phyloP scores from a whole-genome alignment of 2,797 vertebrate species.

The Sebastiscus albofasciatus region DNA sequence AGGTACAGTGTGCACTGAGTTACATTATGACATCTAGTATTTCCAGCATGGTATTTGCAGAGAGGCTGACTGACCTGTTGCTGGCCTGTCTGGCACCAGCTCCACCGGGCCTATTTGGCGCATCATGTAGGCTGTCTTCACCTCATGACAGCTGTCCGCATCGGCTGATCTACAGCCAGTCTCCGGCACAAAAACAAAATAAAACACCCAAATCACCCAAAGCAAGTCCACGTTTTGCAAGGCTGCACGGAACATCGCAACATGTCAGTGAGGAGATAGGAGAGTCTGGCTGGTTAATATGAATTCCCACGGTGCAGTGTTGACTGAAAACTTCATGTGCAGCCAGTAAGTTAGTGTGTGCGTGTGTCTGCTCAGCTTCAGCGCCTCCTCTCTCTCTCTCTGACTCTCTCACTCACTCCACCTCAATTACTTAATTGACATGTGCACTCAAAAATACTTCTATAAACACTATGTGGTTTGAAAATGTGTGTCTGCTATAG shows the following conservation, averaged over 20 bases:
- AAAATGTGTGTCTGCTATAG: not conserved
- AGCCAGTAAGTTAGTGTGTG: slow-evolving; percentile 9
- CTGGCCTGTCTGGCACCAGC: slow-evolving; percentile 88
- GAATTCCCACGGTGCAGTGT: slow-evolving; percentile 36
- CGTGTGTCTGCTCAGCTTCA: not conserved
- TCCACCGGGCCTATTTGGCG: slow-evolving; percentile 90
- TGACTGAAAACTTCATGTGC: slow-evolving; percentile 54
- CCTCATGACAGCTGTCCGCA: slow-evolving; percentile 90
- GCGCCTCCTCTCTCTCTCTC: slow-evolving; percentile 9
- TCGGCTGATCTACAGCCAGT: slow-evolving; percentile 62
- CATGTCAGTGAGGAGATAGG: slow-evolving; percentile 76
- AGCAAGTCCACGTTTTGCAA: slow-evolving; percentile 74
- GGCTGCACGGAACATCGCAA: slow-evolving; percentile 81
- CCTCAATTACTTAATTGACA: slow-evolving; percentile 43
- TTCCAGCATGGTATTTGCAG: not conserved
- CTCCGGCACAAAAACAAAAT: slow-evolving; percentile 23
- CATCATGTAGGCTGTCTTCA: slow-evolving; percentile 91
- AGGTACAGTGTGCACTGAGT: not conserved
- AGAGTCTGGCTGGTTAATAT: slow-evolving; percentile 14
- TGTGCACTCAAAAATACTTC: not conserved
- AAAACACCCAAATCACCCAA: slow-evolving; percentile 64
- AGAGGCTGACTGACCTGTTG: slow-evolving; percentile 80
- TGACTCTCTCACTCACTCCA: slow-evolving; percentile 10
- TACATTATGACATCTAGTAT: not conserved
- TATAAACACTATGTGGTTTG: not conserved